Evolutionary conservation across 2,113 vertebrate species (phyloP).

Genomic region (Myxocyprinus asiaticus): DNA sequence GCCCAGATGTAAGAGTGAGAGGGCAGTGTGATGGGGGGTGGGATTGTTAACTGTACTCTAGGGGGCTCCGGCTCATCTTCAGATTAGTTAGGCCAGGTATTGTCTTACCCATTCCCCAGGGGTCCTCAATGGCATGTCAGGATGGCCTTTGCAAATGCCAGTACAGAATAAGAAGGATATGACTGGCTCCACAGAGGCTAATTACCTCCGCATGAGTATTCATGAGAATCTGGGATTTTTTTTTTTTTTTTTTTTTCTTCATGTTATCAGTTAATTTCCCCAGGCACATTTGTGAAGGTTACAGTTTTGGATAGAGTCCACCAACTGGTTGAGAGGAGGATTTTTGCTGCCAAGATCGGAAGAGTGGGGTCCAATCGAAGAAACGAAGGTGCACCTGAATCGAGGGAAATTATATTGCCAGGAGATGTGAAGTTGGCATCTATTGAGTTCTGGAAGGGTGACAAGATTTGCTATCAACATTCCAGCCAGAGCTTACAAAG

Average conservation of each 20-base stretch:
- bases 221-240: slow-evolving; percentile 50
- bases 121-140: slow-evolving; percentile 23
- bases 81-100: slow-evolving; percentile 52
- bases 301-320: slow-evolving; percentile 43
- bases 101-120: slow-evolving; percentile 31
- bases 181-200: slow-evolving; percentile 58
- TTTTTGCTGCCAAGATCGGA: slow-evolving; percentile 3
- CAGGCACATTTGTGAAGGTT: slow-evolving; percentile 23
- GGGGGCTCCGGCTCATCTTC: slow-evolving; percentile 53
- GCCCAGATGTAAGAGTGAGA: slow-evolving; percentile 46
- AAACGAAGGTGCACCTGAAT: background rate
- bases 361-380: background rate
- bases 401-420: slow-evolving; percentile 12
- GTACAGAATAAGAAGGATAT: slow-evolving; percentile 46
- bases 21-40: slow-evolving; percentile 30
- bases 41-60: slow-evolving; percentile 34
- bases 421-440: background rate
- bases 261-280: slow-evolving; percentile 40
- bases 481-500: background rate
- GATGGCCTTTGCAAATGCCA: slow-evolving; percentile 55
- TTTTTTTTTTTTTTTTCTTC: slow-evolving; percentile 44
- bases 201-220: slow-evolving; percentile 66
- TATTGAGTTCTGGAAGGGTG: background rate
- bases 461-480: slow-evolving; percentile 9
- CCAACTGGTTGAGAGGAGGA: background rate